These are phyloP conservation scores for Coracopsis vasa DNA, from an alignment of 2,113 vertebrate species.

Conservation along the genomic window DNA sequence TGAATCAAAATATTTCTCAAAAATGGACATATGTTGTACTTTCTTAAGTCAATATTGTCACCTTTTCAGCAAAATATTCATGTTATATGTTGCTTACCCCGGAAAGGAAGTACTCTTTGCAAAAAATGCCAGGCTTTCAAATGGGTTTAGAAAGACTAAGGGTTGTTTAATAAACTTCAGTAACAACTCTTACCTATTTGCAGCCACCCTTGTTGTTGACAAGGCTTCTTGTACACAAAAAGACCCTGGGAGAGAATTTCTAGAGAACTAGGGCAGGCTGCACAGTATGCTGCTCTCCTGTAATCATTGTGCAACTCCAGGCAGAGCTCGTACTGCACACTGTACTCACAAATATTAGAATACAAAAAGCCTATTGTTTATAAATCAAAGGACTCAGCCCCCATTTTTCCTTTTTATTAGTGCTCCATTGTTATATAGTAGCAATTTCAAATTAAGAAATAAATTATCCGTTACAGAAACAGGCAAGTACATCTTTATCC, in stretches of 20 bases:
- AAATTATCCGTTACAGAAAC: neutral
- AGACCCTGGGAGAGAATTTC: neutral
- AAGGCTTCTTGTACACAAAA: neutral
- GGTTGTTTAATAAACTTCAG: neutral
- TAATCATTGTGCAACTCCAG: neutral
- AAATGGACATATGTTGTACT: neutral
- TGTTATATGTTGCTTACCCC: neutral
- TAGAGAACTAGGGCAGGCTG: neutral
- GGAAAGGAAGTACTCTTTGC: neutral
- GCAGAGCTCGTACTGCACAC: neutral
- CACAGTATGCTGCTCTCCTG: neutral
- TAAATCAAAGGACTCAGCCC: neutral
- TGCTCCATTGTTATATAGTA: fast-evolving
- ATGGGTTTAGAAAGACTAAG: neutral
- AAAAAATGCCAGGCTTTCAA: neutral
- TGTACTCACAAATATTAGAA: neutral
- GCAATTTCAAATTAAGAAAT: neutral
- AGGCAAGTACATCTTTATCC: neutral
- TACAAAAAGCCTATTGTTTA: neutral
- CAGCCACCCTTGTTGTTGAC: neutral
- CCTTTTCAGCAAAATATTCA: neutral
- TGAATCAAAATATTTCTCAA: neutral
- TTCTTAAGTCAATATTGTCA: neutral
- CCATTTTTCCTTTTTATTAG: neutral
- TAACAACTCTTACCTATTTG: neutral